These are phyloP conservation scores for Varroa destructor DNA, from an alignment of 1,140 invertebrate species.

Conservation along the genomic window DNA sequence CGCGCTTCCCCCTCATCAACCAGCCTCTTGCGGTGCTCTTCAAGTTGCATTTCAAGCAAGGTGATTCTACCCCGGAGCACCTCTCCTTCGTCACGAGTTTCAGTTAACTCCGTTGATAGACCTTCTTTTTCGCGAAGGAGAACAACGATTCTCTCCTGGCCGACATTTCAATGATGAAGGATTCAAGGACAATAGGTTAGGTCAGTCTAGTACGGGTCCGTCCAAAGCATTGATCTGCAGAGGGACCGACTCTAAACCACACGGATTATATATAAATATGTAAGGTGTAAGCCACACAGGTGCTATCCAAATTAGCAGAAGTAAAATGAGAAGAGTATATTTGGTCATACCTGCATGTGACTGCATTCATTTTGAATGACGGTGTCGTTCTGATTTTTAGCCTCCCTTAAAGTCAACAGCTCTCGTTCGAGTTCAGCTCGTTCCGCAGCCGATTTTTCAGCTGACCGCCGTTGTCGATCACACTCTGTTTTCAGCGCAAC, in stretches of 20 bases:
- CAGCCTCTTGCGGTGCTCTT: background rate
- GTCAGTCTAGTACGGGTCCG: too few relatives aligned
- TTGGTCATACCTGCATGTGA: slow-evolving; percentile 6
- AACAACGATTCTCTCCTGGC: slow-evolving; percentile 17
- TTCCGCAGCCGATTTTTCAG: background rate
- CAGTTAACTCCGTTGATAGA: slow-evolving; percentile 14
- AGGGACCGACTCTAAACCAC: too few relatives aligned
- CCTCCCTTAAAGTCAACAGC: background rate
- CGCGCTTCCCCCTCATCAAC: background rate
- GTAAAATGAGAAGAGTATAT: too few relatives aligned
- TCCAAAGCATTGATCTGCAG: too few relatives aligned
- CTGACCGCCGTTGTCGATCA: background rate
- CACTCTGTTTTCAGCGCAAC: slow-evolving; percentile 5
- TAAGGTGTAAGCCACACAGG: too few relatives aligned
- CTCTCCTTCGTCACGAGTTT: slow-evolving; percentile 4
- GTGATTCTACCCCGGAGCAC: background rate
- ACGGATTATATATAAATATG: too few relatives aligned
- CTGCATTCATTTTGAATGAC: slow-evolving; percentile 20
- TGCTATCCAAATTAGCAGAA: too few relatives aligned
- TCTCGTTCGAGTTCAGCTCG: slow-evolving; percentile 9
- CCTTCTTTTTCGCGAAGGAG: slow-evolving; percentile 19
- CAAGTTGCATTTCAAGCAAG: slow-evolving; percentile 18
- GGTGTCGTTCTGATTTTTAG: slow-evolving; percentile 1
- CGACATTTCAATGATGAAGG: too few relatives aligned
- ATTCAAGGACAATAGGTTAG: too few relatives aligned